Conservation (phyloP, 2,113 vertebrate genomes). For the Ctenomys sociabilis region DNA sequence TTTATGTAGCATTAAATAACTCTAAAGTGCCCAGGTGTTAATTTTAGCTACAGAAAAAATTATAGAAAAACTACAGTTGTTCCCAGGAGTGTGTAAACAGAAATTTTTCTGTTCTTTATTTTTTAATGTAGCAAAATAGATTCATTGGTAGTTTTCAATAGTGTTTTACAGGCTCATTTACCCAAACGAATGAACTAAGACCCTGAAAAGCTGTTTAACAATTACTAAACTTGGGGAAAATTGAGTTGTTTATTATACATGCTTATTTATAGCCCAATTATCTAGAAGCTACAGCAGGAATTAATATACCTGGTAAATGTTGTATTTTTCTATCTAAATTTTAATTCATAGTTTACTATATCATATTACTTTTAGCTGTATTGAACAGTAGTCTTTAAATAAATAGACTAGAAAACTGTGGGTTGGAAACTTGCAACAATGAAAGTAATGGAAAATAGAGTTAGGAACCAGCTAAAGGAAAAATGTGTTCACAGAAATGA, state of each 20-base stretch:
- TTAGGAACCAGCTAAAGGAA: background rate
- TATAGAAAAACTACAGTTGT: background rate
- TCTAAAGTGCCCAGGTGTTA: background rate
- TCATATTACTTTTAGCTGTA: constrained; percentile 31
- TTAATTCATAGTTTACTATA: constrained; percentile 38
- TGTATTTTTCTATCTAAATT: constrained; percentile 38
- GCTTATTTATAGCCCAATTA: constrained; percentile 67
- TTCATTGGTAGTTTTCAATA: background rate
- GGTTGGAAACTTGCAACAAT: background rate
- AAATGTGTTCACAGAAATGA: background rate
- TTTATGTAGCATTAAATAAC: background rate
- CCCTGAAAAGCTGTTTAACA: background rate
- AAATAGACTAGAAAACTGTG: constrained; percentile 32
- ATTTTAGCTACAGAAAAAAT: constrained; percentile 46
- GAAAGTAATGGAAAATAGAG: background rate
- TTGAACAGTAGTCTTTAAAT: constrained; percentile 31
- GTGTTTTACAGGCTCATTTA: constrained; percentile 16
- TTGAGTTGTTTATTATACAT: constrained; percentile 41
- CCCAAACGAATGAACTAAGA: background rate
- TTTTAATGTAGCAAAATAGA: background rate
- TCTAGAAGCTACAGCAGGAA: constrained; percentile 17
- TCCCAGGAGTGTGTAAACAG: background rate
- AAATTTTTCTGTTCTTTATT: constrained; percentile 27
- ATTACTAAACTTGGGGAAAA: background rate
- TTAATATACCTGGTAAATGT: constrained; percentile 13